These are phyloP conservation scores for Ormyrus nitidulus DNA, from an alignment of 2,888 invertebrate species.

Conservation along the genomic window DNA sequence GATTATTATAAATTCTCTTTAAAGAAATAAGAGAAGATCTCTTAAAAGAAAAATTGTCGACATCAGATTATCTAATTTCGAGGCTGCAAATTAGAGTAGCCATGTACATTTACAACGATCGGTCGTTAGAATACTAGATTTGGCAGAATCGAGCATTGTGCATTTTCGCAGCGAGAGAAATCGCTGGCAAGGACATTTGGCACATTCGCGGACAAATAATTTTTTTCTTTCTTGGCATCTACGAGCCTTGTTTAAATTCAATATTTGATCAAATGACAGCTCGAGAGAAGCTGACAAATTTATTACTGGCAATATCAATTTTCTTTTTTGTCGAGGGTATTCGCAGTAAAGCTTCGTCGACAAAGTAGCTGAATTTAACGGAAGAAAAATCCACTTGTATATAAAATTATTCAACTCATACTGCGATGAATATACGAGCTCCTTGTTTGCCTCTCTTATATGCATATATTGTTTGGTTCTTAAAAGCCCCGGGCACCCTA, in stretches of 20 bases:
- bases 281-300: constrained; percentile 8
- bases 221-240: constrained; percentile 50
- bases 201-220: constrained; percentile 51
- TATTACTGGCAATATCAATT: neutral
- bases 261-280: constrained; percentile 48
- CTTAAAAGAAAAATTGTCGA: constrained; percentile 35
- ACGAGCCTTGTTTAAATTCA: constrained; percentile 43
- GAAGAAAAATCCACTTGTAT: no score
- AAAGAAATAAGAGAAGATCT: neutral
- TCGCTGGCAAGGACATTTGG: constrained; percentile 54
- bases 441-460: neutral
- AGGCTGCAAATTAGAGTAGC: constrained; percentile 29
- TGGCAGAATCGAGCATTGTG: constrained; percentile 37
- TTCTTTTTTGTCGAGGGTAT: no score
- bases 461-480: constrained; percentile 12
- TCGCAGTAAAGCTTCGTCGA: no score
- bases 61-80: constrained; percentile 33
- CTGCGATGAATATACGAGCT: neutral
- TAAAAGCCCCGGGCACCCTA: constrained; percentile 27
- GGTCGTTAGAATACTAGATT: constrained; percentile 36
- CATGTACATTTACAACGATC: constrained; percentile 29
- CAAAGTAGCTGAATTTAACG: no score
- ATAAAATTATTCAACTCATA: neutral
- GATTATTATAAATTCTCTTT: neutral
- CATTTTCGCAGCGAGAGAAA: constrained; percentile 6